Conservation (phyloP, 2,888 invertebrate species). For the Nowickia ferox region DNA sequence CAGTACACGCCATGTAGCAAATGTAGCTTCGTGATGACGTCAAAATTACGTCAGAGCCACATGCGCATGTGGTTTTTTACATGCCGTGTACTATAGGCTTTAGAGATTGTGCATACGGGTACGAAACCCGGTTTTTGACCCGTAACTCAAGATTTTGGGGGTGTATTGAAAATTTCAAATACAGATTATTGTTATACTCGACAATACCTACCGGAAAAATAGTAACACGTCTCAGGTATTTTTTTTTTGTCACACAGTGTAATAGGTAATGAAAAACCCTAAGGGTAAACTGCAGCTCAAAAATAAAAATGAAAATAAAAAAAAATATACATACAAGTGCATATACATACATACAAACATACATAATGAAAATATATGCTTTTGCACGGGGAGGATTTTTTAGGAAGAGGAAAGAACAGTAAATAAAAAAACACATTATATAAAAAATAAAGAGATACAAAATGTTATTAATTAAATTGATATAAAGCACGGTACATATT, state of each 20-base stretch:
- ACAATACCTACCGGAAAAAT: slow-evolving; percentile 16
- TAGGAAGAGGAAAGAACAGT: slow-evolving; percentile 2
- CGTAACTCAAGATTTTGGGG: no score
- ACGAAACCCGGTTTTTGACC: no score
- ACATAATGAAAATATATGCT: not conserved
- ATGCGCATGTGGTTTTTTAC: no score
- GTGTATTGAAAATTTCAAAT: no score
- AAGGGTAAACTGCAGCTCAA: slow-evolving; percentile 42
- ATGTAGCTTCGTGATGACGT: no score
- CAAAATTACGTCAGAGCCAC: no score
- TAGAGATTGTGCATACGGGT: no score
- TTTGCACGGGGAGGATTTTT: slow-evolving; percentile 46
- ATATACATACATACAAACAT: not conserved
- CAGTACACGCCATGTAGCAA: no score
- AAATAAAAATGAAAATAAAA: not conserved
- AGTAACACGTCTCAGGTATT: not conserved
- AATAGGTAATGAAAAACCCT: slow-evolving; percentile 7
- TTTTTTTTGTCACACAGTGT: no score
- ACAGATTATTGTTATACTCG: no score
- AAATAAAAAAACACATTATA: slow-evolving; percentile 38
- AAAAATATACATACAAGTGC: slow-evolving; percentile 27
- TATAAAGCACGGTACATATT: slow-evolving; percentile 38
- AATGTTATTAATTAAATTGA: slow-evolving; percentile 63
- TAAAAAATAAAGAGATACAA: slow-evolving; percentile 55
- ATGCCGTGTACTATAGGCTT: no score